Conservation (phyloP, 2,888 invertebrate genomes). For the Hedychridium roseum region DNA sequence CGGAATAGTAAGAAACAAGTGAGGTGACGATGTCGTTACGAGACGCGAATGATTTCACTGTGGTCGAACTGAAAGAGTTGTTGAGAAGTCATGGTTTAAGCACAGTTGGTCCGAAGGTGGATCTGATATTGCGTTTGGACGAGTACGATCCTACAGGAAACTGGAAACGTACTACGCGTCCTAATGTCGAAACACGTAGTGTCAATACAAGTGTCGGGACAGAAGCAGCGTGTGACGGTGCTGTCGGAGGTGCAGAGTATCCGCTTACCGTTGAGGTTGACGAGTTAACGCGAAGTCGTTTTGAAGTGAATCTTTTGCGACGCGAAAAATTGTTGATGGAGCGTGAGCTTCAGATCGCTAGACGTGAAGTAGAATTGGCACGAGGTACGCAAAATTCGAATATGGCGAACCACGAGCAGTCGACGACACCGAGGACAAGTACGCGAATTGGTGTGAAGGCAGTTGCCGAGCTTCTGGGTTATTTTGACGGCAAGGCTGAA, state of each 20-base stretch:
- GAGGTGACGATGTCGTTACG: slow-evolving; percentile 6
- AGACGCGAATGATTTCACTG: slow-evolving; percentile 1
- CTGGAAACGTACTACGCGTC: too few species aligned
- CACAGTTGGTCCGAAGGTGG: slow-evolving; percentile 7
- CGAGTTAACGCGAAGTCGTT: background rate
- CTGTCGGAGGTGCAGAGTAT: background rate
- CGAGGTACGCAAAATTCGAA: background rate
- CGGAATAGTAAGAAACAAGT: too few species aligned
- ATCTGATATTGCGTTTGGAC: slow-evolving; percentile 9
- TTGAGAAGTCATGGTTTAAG: slow-evolving; percentile 5
- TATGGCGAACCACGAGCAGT: background rate
- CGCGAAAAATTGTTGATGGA: slow-evolving; percentile 9
- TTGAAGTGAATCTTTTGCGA: slow-evolving; percentile 1
- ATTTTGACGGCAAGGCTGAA: slow-evolving; percentile 13
- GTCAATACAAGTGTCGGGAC: background rate
- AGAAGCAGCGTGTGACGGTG: background rate
- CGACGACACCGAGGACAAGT: background rate
- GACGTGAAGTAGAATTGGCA: slow-evolving; percentile 6
- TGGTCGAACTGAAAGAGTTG: background rate
- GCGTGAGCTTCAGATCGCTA: background rate
- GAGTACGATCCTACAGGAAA: slow-evolving; percentile 5
- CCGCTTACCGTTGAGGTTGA: background rate
- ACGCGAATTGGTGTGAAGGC: slow-evolving; percentile 1
- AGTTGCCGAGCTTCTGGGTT: slow-evolving; percentile 15
- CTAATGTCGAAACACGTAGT: background rate